Evolutionary conservation across 2,888 invertebrate genomes (phyloP), one percentile per base, ranked within the genome.

Genomic region (Drosophila acutilabella): DNA sequence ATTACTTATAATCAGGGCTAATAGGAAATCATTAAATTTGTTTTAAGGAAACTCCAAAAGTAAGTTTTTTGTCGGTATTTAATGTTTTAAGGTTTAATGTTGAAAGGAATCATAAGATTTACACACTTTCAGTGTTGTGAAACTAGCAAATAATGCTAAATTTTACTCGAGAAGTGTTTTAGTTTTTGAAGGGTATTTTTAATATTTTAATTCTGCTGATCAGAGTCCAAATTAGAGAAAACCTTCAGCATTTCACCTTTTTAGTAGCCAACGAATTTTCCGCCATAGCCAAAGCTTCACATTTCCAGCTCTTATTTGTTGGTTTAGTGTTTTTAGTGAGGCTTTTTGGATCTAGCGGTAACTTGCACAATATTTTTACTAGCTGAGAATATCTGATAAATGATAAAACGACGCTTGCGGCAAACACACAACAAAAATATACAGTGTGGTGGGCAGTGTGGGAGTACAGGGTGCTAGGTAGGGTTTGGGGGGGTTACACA

Each of bases 401-500:
- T 84, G 83, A 83, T 83, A 83, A 81, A 83, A 72, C 73, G 51
- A 79, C 83, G 88, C 83, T 84, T 52, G 42, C 74, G 82, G 82
- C 83, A 6, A 8, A 44, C 30, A 30, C 30, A 30, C 30, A 30
- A 30, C 8, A 30, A 30, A 30, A 8, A 30, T 30, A 30, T 30
- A 30, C 8, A 30, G 20, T 5, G 33, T 42, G 20, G 38, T 18
- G 30, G 30, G 13, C 26, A 1, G 10, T 38, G 8, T 10, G 45
- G 18, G 11, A 38, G 26, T n/a, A 11, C 23, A 38, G 16, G 10
- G 6, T 20, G 23, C 2, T 14, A 26, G 13, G n/a, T 8, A 8
- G 40, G 13, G 30, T 30, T 30, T 7, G 20, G 5, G 18, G 10
- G 10, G 14, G 53, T 14, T 33, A 14, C 18, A 51, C 45, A 50